Evolutionary conservation across 1,140 invertebrate species (phyloP).

Genomic region (Ceratina calcarata): DNA sequence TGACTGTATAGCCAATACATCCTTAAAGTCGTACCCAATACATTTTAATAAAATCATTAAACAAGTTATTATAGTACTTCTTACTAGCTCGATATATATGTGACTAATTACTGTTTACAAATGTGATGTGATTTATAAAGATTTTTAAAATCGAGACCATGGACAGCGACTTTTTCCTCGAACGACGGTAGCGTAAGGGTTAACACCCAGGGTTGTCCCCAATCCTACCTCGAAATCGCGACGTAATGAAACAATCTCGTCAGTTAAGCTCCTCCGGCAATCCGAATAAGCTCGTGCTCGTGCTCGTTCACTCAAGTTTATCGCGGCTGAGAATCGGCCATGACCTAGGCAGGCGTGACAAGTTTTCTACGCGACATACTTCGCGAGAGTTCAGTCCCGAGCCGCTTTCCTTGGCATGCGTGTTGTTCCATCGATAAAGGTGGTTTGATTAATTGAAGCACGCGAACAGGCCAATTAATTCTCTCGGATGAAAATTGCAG

Average conservation of each 20-base stretch:
- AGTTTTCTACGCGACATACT: constrained; percentile 45
- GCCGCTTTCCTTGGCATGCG: constrained; percentile 4
- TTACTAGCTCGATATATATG: no score
- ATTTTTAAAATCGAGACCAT: no score
- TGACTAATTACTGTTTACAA: no score
- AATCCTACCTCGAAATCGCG: background rate
- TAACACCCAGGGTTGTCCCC: no score
- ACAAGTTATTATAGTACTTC: no score
- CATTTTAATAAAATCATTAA: no score
- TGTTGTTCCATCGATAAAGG: background rate
- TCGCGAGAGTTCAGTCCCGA: background rate
- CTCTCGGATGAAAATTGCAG: no score
- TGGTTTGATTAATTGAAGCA: background rate
- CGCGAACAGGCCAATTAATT: background rate
- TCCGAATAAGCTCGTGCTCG: constrained; percentile 15
- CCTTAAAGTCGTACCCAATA: no score
- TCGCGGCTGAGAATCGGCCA: constrained; percentile 55
- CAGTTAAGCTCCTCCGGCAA: background rate
- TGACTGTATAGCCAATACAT: no score
- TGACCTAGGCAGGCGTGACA: constrained; percentile 61
- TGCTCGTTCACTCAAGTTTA: constrained; percentile 49
- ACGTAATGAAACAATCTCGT: background rate
- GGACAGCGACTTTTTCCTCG: no score
- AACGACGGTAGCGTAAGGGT: no score
- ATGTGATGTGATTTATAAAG: no score